phyloP scores from a whole-genome alignment of 1,140 invertebrate species.

The fruit fly (Drosophila melanogaster) region Release_6_plus_ISO1_MT NT_033777.3:16239001-16239500 shows the following conservation, averaged over 20 bases:
- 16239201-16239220: conserved; percentile 41
- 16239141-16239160: conserved; percentile 5
- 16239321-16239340: conserved; percentile 14
- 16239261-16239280: neutral
- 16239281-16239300: conserved; percentile 6
- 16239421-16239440: conserved; percentile 68
- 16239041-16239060: neutral
- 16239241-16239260: conserved; percentile 14
- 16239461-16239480: neutral
- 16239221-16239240: conserved; percentile 12
- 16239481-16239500: conserved; percentile 5
- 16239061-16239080: neutral
- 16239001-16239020: no score
- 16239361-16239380: conserved; percentile 80
- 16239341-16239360: conserved; percentile 48
- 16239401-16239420: conserved; percentile 67
- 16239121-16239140: neutral
- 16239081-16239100: neutral
- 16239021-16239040: neutral
- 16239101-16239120: conserved; percentile 7
- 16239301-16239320: neutral
- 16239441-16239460: conserved; percentile 30
- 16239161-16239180: conserved; percentile 10
- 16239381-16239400: conserved; percentile 79
- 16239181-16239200: conserved; percentile 47